phyloP scores from a whole-genome alignment of 2,888 invertebrate species.

The Sturmia bella region DNA sequence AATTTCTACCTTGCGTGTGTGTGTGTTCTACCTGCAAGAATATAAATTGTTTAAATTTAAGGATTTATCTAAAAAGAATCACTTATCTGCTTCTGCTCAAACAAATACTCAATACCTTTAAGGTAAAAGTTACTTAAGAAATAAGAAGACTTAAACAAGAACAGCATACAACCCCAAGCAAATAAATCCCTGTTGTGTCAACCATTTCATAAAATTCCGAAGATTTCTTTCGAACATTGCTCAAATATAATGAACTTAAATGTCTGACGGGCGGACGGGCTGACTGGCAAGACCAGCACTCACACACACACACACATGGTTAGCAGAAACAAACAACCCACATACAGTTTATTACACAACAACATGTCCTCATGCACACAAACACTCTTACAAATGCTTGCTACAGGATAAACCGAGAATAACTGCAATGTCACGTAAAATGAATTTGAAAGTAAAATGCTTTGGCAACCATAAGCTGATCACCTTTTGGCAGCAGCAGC shows the following conservation, averaged over 20 bases:
- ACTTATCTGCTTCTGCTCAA: neutral
- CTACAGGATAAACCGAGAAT: slow-evolving; percentile 26
- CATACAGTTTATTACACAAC: neutral
- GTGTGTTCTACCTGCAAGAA: neutral
- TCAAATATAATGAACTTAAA: slow-evolving; percentile 60
- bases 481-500: slow-evolving; percentile 55
- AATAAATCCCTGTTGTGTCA: slow-evolving; percentile 56
- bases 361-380: neutral
- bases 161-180: slow-evolving; percentile 46
- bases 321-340: slow-evolving; percentile 9
- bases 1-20: neutral
- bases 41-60: slow-evolving; percentile 45
- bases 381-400: neutral
- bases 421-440: slow-evolving; percentile 60
- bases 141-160: neutral
- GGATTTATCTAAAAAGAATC: slow-evolving; percentile 5
- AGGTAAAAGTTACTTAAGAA: neutral
- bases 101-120: slow-evolving; percentile 14
- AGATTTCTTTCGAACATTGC: slow-evolving; percentile 49
- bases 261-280: too few relatives aligned
- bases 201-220: slow-evolving; percentile 64
- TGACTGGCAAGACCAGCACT: neutral
- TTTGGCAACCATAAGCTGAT: slow-evolving; percentile 68
- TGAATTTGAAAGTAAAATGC: slow-evolving; percentile 55
- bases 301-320: neutral